Conservation (phyloP, 2,888 invertebrate species). For the Trisateles emortualis region DNA sequence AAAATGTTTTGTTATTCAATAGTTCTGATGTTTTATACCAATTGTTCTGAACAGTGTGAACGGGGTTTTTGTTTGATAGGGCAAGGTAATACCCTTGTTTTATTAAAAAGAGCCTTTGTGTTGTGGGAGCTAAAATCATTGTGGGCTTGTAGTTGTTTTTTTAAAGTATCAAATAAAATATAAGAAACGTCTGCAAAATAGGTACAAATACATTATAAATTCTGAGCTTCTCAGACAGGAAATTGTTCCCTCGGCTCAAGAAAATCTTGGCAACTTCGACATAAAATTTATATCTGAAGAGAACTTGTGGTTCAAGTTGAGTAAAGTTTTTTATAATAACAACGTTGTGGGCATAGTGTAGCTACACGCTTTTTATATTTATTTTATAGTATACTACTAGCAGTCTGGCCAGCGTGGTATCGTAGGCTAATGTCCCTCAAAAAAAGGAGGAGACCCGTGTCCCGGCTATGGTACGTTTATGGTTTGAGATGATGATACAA, state of each 20-base stretch:
- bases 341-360: too few species aligned
- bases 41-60: constrained; percentile 12
- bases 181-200: too few species aligned
- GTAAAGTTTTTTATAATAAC: neutral
- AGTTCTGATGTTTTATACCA: constrained; percentile 27
- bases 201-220: too few species aligned
- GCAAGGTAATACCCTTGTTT: constrained; percentile 1
- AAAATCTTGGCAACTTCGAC: neutral
- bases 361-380: too few species aligned
- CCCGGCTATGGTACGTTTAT: too few species aligned
- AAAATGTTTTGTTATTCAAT: constrained; percentile 49
- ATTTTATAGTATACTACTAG: too few species aligned
- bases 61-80: constrained; percentile 13
- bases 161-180: too few species aligned
- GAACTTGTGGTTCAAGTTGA: neutral
- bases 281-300: neutral
- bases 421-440: too few species aligned
- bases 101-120: neutral
- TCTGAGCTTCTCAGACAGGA: neutral
- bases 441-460: too few species aligned
- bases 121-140: neutral
- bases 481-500: too few species aligned
- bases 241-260: neutral
- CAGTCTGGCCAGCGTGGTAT: too few species aligned
- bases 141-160: too few species aligned